Conservation (phyloP, 2,797 vertebrate genomes). For the Coluber constrictor region DNA sequence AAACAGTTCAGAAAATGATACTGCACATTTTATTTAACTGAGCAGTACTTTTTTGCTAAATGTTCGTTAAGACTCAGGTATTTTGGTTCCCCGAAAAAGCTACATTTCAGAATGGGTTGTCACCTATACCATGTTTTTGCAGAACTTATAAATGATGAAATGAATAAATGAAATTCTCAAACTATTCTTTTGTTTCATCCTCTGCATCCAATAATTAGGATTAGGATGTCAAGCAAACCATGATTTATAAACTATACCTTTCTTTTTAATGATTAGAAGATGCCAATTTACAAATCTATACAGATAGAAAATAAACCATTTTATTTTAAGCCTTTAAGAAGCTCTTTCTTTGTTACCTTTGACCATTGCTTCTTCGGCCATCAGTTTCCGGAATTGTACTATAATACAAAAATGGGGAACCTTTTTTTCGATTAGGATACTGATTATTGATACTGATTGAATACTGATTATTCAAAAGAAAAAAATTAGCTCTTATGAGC, state of each 20-base stretch:
- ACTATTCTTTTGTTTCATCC: neutral
- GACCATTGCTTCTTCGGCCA: neutral
- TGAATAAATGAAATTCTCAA: neutral
- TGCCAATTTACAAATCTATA: neutral
- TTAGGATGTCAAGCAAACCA: neutral
- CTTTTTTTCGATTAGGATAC: neutral
- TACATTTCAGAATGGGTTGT: neutral
- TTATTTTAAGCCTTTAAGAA: neutral
- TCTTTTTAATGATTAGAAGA: neutral
- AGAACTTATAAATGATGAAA: neutral
- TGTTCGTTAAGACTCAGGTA: neutral
- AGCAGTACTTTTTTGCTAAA: neutral
- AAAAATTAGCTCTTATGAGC: neutral
- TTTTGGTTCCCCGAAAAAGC: slow-evolving; percentile 5
- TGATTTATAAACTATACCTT: neutral
- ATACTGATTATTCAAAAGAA: neutral
- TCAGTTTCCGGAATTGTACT: too few species aligned
- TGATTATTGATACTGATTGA: too few species aligned
- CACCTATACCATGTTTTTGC: rapidly evolving
- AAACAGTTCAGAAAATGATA: neutral
- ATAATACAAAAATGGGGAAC: neutral
- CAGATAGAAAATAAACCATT: neutral
- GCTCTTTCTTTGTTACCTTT: neutral
- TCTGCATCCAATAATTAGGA: neutral
- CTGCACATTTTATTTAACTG: neutral